Percentiles rank a stretch among this genome's conserved stretches.
These are phyloP conservation scores for Rhabdomys dilectus DNA, from an alignment of 2,113 vertebrate genomes.

Conservation along the genomic window DNA sequence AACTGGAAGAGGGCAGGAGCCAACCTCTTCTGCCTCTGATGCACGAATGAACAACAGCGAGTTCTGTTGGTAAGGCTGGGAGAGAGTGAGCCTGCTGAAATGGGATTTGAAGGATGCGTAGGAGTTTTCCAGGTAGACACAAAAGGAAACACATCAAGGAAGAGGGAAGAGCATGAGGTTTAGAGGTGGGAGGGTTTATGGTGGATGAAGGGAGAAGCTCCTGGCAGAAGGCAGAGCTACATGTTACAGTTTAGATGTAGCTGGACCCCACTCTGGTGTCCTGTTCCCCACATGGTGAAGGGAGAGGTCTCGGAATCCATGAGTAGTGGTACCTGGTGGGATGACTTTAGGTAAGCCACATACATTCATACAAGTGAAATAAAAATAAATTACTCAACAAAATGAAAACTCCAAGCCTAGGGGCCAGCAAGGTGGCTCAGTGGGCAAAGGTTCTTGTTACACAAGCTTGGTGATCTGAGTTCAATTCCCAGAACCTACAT, in stretches of 20 bases:
- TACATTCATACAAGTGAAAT: neutral
- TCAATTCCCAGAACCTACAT: neutral
- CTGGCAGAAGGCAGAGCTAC: neutral
- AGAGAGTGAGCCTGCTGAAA: neutral
- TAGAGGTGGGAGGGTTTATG: too few relatives aligned
- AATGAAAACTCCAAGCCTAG: neutral
- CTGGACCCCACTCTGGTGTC: too few relatives aligned
- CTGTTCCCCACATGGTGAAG: neutral
- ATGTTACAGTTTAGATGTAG: neutral
- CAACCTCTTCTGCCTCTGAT: neutral
- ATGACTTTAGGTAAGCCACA: neutral
- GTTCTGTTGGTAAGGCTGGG: neutral
- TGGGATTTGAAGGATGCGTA: neutral
- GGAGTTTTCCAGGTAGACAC: neutral
- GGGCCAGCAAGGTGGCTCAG: neutral
- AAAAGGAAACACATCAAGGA: neutral
- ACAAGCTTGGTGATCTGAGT: neutral
- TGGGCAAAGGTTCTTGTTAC: neutral
- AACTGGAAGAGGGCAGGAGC: neutral
- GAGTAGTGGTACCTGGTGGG: neutral
- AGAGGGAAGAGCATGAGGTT: neutral
- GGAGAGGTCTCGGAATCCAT: neutral
- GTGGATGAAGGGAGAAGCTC: neutral
- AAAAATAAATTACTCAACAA: neutral
- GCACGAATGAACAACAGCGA: accelerated